Conservation (phyloP, 2,113 vertebrate genomes). For the Saimiri boliviensis region DNA sequence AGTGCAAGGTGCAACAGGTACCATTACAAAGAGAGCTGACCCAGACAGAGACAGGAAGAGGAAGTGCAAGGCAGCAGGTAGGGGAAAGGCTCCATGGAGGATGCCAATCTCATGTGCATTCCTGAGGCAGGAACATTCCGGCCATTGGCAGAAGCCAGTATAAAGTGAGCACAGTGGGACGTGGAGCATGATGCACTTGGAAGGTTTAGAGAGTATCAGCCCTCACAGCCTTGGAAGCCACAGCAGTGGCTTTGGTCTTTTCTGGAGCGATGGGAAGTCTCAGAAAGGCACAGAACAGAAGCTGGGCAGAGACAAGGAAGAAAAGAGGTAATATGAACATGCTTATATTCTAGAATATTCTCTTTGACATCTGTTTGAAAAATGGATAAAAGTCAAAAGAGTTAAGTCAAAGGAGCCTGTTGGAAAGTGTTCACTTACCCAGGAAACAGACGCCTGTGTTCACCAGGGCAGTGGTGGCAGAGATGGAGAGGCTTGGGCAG, state of each 20-base stretch:
- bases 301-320: too few species aligned
- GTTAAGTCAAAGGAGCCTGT: background rate
- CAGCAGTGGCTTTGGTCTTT: background rate
- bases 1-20: fast-evolving
- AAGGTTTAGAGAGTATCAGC: background rate
- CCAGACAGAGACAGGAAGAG: background rate
- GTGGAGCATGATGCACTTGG: too few species aligned
- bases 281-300: background rate
- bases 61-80: fast-evolving
- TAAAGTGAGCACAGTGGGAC: background rate
- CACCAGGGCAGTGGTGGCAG: background rate
- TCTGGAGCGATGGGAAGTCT: background rate
- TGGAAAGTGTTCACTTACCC: background rate
- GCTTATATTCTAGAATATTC: background rate
- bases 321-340: background rate
- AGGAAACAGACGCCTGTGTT: background rate
- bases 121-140: background rate
- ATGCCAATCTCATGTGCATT: too few species aligned
- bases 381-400: background rate
- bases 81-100: background rate
- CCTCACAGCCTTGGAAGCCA: too few species aligned
- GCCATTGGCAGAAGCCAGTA: background rate
- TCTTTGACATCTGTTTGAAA: background rate
- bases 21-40: background rate
- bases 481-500: background rate